phyloP scores from a whole-genome alignment of 2,113 vertebrate species.

The Sprattus sprattus region DNA sequence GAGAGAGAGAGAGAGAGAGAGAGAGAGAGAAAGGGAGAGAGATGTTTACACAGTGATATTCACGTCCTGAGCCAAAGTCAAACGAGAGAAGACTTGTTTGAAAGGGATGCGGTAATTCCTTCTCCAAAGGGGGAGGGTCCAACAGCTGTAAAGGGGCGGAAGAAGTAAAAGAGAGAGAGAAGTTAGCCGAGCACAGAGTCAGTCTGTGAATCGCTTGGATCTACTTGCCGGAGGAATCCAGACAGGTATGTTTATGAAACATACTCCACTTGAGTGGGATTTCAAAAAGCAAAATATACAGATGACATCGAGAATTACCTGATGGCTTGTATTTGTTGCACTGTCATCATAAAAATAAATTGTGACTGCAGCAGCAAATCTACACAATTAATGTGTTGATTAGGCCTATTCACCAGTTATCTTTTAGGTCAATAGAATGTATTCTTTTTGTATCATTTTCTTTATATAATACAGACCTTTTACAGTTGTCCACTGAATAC shows the following conservation, averaged over 20 bases:
- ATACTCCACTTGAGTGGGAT: neutral
- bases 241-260: neutral
- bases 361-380: neutral
- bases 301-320: neutral
- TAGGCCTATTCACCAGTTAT: neutral
- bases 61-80: slow-evolving; percentile 62
- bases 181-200: slow-evolving; percentile 47
- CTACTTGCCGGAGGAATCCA: neutral
- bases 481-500: neutral
- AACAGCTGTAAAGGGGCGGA: slow-evolving; percentile 58
- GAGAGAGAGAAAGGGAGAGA: slow-evolving; percentile 48
- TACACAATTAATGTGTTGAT: neutral
- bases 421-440: too few species aligned
- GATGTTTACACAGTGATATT: slow-evolving; percentile 69
- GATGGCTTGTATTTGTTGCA: neutral
- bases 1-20: slow-evolving; percentile 30
- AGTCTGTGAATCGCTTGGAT: neutral
- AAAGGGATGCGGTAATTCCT: slow-evolving; percentile 77
- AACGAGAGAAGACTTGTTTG: slow-evolving; percentile 78
- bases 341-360: neutral
- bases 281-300: neutral
- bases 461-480: neutral
- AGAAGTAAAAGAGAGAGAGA: slow-evolving; percentile 50
- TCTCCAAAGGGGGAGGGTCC: slow-evolving; percentile 69
- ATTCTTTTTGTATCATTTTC: too few species aligned